Evolutionary conservation across 2,888 invertebrate species (phyloP).

Genomic region (Sepioteuthis lessoniana): DNA sequence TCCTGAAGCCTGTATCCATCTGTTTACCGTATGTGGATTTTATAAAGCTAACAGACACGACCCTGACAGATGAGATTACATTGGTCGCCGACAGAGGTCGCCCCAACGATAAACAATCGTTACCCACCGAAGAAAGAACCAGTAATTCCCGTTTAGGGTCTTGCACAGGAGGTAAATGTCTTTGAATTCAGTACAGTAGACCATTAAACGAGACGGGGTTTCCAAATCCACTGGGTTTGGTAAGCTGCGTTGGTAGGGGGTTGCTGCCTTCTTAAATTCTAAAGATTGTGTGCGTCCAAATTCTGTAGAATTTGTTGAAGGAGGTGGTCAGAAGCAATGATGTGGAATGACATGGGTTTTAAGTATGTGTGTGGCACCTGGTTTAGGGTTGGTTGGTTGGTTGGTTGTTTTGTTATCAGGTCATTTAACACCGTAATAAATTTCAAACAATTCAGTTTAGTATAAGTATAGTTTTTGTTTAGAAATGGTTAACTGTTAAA

Average conservation of each 20-base stretch:
- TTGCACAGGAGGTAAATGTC: not conserved
- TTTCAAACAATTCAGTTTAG: no score
- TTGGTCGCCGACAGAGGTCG: not conserved
- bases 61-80: not conserved
- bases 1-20: not conserved
- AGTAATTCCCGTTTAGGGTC: not conserved
- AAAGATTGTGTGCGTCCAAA: not conserved
- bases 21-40: not conserved
- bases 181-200: not conserved
- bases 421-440: no score
- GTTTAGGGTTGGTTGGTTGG: not conserved
- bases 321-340: not conserved
- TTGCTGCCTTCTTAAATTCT: not conserved
- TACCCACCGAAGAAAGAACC: not conserved
- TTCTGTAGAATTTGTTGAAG: not conserved
- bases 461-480: no score
- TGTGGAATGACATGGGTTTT: not conserved
- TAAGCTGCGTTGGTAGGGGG: not conserved
- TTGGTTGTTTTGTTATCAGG: no score
- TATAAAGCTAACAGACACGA: not conserved
- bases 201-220: not conserved
- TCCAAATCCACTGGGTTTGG: not conserved
- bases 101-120: not conserved
- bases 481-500: no score
- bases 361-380: not conserved